Percentiles rank a stretch among this genome's conserved stretches.
Evolutionary conservation across 2,113 vertebrate genomes (phyloP).

Genomic region (Protobothrops mucrosquamatus): DNA sequence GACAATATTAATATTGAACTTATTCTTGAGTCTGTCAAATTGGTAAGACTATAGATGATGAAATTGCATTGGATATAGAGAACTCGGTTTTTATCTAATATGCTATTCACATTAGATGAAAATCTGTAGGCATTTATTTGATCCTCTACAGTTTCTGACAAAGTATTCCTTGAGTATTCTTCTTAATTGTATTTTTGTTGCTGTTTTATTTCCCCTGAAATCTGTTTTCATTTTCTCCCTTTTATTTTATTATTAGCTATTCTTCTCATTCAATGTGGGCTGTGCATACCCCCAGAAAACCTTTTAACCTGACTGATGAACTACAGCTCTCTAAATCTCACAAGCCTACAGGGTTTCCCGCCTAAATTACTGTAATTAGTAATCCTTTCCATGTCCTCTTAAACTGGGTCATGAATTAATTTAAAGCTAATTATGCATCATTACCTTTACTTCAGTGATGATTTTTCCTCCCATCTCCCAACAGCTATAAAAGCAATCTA

Average conservation of each 20-base stretch:
- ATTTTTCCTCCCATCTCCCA: slow-evolving; percentile 49
- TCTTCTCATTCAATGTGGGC: slow-evolving; percentile 48
- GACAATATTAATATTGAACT: not conserved
- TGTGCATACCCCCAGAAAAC: slow-evolving; percentile 54
- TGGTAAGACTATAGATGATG: slow-evolving; percentile 1
- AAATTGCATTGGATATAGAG: not conserved
- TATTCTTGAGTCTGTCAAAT: slow-evolving; percentile 6
- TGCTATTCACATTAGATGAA: not conserved
- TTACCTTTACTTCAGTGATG: slow-evolving; percentile 59
- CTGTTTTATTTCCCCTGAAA: slow-evolving; percentile 53
- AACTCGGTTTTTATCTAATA: not conserved
- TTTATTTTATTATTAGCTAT: slow-evolving; percentile 54
- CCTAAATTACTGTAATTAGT: slow-evolving; percentile 68
- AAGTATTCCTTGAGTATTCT: slow-evolving; percentile 52
- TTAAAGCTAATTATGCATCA: slow-evolving; percentile 69
- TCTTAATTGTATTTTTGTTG: slow-evolving; percentile 56
- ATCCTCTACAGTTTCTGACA: slow-evolving; percentile 27
- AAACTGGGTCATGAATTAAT: slow-evolving; percentile 73
- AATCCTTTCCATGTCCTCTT: slow-evolving; percentile 69
- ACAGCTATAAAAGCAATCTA: slow-evolving; percentile 60
- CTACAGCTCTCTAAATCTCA: slow-evolving; percentile 66
- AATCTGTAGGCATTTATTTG: not conserved
- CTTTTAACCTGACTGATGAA: slow-evolving; percentile 68
- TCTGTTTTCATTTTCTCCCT: slow-evolving; percentile 52
- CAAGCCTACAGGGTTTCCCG: slow-evolving; percentile 66